Evolutionary conservation across 2,888 invertebrate species (phyloP).

Genomic region (Ctena decussata): DNA sequence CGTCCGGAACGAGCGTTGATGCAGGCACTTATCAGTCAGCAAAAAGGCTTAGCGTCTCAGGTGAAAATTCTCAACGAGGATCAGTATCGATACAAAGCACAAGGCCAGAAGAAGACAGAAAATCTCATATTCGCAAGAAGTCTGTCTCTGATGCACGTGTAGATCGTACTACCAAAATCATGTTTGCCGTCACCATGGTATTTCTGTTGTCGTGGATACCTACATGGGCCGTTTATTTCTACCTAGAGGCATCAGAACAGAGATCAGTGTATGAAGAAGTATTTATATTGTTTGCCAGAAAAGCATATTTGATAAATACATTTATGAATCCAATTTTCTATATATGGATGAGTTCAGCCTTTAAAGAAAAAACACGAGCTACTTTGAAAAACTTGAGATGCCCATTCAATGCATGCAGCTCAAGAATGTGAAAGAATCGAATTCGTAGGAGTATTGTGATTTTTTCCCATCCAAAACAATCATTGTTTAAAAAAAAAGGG

Average conservation of each 20-base stretch:
- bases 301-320: neutral
- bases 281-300: neutral
- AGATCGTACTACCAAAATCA: neutral
- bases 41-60: neutral
- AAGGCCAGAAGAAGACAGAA: too few species aligned
- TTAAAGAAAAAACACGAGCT: neutral
- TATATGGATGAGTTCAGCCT: neutral
- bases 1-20: neutral
- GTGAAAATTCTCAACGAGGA: neutral
- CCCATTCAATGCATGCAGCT: too few species aligned
- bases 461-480: too few species aligned
- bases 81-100: neutral
- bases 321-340: neutral
- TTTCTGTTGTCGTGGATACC: neutral
- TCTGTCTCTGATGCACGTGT: neutral
- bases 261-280: neutral
- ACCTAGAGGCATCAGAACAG: neutral
- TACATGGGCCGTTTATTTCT: neutral
- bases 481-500: too few species aligned
- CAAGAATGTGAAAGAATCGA: too few species aligned
- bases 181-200: neutral
- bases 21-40: neutral
- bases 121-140: neutral
- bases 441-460: too few species aligned
- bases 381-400: neutral